A percentile compares a stretch with the other conserved stretches of the same genome.
These are phyloP conservation scores for Pterocles burchelli DNA, from an alignment of 2,113 vertebrate species.

Conservation along the genomic window DNA sequence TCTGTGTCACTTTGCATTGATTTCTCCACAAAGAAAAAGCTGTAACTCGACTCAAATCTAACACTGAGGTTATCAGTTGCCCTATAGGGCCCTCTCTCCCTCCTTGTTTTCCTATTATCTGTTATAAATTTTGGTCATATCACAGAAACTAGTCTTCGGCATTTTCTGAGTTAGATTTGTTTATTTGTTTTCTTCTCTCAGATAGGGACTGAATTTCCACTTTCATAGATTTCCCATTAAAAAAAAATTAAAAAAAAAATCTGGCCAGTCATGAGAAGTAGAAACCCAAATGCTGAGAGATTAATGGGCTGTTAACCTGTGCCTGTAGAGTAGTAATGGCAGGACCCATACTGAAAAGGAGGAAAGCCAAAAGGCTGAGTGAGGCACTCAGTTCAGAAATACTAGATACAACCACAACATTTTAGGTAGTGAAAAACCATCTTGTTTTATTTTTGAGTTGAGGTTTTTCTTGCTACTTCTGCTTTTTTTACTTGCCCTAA, in stretches of 20 bases:
- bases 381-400: neutral
- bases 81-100: neutral
- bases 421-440: neutral
- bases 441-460: neutral
- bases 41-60: neutral
- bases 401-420: neutral
- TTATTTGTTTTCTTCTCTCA: neutral
- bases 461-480: neutral
- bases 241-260: neutral
- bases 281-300: neutral
- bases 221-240: neutral
- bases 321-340: neutral
- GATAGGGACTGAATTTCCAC: rapidly evolving
- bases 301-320: neutral
- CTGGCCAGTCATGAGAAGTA: neutral
- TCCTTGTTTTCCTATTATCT: neutral
- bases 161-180: neutral
- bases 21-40: neutral
- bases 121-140: neutral
- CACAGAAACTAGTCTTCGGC: neutral
- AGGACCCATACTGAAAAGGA: neutral
- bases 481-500: neutral
- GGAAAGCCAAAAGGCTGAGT: neutral
- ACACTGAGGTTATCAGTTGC: neutral
- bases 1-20: neutral